These are phyloP conservation scores for Alcedo atthis DNA, from an alignment of 2,797 vertebrate species.

Conservation along the genomic window DNA sequence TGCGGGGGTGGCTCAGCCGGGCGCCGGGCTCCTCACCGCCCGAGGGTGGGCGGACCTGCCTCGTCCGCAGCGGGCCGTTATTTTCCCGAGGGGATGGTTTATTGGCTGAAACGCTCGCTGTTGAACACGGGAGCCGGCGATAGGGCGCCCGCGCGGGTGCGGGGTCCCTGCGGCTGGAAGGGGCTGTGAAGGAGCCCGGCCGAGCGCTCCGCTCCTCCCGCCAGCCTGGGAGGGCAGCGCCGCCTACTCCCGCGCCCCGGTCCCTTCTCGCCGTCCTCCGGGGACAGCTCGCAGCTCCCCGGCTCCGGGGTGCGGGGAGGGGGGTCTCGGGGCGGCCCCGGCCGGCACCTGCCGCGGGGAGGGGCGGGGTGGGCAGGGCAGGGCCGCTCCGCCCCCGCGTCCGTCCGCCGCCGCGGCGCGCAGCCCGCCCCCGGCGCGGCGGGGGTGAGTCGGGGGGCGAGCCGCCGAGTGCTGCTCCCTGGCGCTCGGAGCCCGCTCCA, in stretches of 20 bases:
- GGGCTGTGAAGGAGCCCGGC: too few species aligned
- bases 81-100: not conserved
- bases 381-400: too few species aligned
- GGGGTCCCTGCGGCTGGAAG: not conserved
- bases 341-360: not conserved
- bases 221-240: not conserved
- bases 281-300: too few species aligned
- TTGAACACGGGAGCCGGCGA: not conserved
- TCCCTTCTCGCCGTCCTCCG: not conserved
- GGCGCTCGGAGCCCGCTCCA: conserved; percentile 72
- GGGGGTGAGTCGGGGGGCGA: conserved; percentile 44
- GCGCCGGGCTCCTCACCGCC: not conserved
- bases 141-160: too few species aligned
- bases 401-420: too few species aligned
- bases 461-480: conserved; percentile 76
- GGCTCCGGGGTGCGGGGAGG: not conserved
- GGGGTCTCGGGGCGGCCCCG: too few species aligned
- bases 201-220: not conserved
- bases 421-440: conserved; percentile 42
- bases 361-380: not conserved
- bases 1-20: not conserved
- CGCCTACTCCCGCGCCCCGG: not conserved
- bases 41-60: not conserved
- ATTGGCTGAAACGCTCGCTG: too few species aligned
- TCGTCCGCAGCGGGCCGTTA: not conserved